Percentiles rank a stretch among this genome's conserved stretches.
These are phyloP conservation scores for Paraescarpia echinospica DNA, from an alignment of 1,140 invertebrate species.

Conservation along the genomic window DNA sequence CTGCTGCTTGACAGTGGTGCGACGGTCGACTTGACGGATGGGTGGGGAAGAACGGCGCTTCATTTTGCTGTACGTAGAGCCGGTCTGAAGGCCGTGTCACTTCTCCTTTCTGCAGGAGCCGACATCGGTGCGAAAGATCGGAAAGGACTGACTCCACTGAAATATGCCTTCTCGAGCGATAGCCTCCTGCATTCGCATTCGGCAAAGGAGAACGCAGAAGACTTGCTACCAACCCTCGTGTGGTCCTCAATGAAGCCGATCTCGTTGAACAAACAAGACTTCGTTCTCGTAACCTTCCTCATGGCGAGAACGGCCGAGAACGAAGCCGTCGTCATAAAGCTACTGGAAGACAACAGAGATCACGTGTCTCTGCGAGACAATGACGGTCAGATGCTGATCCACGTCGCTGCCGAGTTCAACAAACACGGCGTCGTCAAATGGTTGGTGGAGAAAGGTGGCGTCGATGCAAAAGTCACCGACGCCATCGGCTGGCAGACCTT, in stretches of 20 bases:
- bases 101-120: neutral
- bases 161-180: neutral
- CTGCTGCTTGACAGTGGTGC: neutral
- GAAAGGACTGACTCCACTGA: neutral
- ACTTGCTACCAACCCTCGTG: neutral
- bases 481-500: neutral
- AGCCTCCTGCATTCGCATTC: neutral
- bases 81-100: neutral
- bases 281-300: neutral
- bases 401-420: neutral
- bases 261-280: neutral
- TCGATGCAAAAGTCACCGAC: neutral
- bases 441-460: neutral
- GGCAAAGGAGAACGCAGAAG: neutral
- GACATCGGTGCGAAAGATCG: neutral
- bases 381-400: neutral
- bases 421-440: neutral
- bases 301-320: neutral
- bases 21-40: neutral
- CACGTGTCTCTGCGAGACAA: neutral
- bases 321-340: neutral
- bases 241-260: neutral
- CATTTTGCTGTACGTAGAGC: neutral
- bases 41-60: neutral
- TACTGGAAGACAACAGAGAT: neutral